Percentiles rank a stretch among this genome's conserved stretches.
Conservation (phyloP, 2,888 invertebrate genomes). For the Campoletis raptor region DNA sequence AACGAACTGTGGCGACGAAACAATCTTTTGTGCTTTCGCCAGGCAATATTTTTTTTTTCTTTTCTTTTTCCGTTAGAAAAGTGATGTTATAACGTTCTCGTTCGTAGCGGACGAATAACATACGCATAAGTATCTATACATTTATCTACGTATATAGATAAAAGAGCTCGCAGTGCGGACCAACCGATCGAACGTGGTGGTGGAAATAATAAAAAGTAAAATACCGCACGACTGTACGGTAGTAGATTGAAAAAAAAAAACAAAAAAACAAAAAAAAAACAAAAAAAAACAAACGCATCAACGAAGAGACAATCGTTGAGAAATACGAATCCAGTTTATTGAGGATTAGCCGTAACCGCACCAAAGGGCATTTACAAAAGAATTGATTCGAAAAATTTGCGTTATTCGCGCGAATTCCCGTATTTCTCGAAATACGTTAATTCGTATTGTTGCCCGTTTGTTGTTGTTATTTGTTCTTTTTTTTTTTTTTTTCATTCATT, state of each 20-base stretch:
- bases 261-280: neutral
- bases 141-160: conserved; percentile 30
- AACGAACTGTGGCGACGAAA: conserved; percentile 11
- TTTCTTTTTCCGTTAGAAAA: conserved; percentile 33
- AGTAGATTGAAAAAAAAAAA: neutral
- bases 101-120: conserved; percentile 46
- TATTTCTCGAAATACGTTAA: conserved; percentile 3
- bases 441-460: neutral
- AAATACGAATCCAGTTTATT: conserved; percentile 29
- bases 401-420: conserved; percentile 18
- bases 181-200: conserved; percentile 56
- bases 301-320: conserved; percentile 37
- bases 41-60: conserved; percentile 30
- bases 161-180: conserved; percentile 57
- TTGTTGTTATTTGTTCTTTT: neutral
- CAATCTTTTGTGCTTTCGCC: conserved; percentile 14
- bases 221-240: conserved; percentile 4
- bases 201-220: conserved; percentile 16
- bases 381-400: neutral
- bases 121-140: neutral
- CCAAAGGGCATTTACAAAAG: conserved; percentile 9
- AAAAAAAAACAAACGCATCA: neutral
- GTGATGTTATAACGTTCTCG: conserved; percentile 57
- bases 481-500: neutral
- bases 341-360: conserved; percentile 43